phyloP scores from a whole-genome alignment of 1,140 invertebrate genomes.

The Chymomyza costata region DNA sequence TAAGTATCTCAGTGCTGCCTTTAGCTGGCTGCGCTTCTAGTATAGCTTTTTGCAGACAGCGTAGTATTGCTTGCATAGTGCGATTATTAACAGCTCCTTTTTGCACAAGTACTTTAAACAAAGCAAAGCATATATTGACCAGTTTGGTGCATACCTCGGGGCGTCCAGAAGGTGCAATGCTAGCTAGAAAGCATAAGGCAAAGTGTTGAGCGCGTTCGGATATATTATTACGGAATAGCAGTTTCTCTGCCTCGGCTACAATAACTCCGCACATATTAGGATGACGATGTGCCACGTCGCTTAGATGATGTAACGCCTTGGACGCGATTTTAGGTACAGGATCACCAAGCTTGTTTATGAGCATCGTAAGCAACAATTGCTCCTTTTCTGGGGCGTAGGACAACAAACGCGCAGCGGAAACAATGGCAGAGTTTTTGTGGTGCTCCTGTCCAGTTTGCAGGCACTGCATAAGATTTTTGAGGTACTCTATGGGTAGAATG shows the following conservation, averaged over 20 bases:
- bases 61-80: constrained; percentile 90
- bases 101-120: constrained; percentile 95
- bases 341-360: constrained; percentile 98
- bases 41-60: constrained; percentile 71
- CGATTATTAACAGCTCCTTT: constrained; percentile 93
- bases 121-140: constrained; percentile 94
- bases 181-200: constrained; percentile 92
- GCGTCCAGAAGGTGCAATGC: constrained; percentile 81
- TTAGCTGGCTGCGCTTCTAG: constrained; percentile 58
- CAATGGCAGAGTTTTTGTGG: constrained; percentile 89
- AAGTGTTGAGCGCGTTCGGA: constrained; percentile 93
- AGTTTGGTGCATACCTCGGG: constrained; percentile 86
- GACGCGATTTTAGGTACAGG: constrained; percentile 91
- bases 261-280: constrained; percentile 94
- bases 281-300: constrained; percentile 88
- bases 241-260: constrained; percentile 89
- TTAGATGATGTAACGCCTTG: constrained; percentile 90
- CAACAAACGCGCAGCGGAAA: constrained; percentile 86
- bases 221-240: constrained; percentile 92
- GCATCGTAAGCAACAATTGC: constrained; percentile 85
- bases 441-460: constrained; percentile 78
- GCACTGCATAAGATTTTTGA: constrained; percentile 67
- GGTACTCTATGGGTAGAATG: constrained; percentile 37
- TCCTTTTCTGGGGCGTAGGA: constrained; percentile 92
- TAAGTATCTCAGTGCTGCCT: constrained; percentile 56